Evolutionary conservation across 2,888 invertebrate species (phyloP).

Genomic region (Tachystola acroxantha): DNA sequence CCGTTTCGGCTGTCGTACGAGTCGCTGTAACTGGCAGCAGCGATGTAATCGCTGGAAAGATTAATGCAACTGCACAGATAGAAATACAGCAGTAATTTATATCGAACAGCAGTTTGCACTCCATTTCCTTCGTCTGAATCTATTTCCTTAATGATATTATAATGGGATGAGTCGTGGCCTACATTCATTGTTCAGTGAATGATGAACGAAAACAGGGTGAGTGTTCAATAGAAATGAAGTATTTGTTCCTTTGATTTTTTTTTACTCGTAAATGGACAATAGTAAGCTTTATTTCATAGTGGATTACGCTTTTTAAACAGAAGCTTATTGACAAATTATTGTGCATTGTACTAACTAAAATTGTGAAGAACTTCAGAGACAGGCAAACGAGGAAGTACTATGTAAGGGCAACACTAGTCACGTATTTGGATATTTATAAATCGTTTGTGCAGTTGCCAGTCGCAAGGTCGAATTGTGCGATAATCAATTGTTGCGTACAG

Average conservation of each 20-base stretch:
- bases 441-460: constrained; percentile 18
- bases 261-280: too few relatives aligned
- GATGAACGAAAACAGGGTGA: too few relatives aligned
- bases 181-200: too few relatives aligned
- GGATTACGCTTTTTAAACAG: too few relatives aligned
- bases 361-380: not conserved
- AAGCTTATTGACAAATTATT: too few relatives aligned
- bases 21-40: constrained; percentile 27
- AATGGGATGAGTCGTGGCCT: too few relatives aligned
- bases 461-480: constrained; percentile 22
- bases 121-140: too few relatives aligned
- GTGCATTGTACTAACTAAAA: too few relatives aligned
- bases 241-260: too few relatives aligned
- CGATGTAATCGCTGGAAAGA: constrained; percentile 35
- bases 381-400: not conserved
- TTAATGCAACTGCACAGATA: constrained; percentile 27
- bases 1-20: constrained; percentile 35
- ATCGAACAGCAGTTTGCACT: not conserved
- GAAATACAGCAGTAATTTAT: not conserved
- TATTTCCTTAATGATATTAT: too few relatives aligned
- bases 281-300: too few relatives aligned
- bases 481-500: constrained; percentile 17
- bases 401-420: constrained; percentile 2
- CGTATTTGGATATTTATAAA: constrained; percentile 5
- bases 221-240: too few relatives aligned